Evolutionary conservation across 2,888 invertebrate genomes (phyloP).

Genomic region (Ceramica pisi): DNA sequence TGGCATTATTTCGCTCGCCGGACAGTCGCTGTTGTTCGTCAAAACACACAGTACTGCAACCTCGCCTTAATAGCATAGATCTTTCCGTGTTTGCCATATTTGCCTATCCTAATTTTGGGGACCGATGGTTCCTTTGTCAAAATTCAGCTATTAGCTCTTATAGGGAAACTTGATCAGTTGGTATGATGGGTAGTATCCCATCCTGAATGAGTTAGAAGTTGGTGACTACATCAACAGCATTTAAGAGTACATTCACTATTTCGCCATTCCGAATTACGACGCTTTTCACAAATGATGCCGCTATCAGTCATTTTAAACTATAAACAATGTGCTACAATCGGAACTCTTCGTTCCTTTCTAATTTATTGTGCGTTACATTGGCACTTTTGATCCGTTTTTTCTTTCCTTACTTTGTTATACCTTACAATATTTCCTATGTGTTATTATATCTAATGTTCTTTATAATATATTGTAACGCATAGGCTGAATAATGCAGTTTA

Average conservation of each 20-base stretch:
- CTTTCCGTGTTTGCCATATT: background rate
- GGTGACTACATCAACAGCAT: too few relatives aligned
- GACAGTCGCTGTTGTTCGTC: too few relatives aligned
- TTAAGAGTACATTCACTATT: background rate
- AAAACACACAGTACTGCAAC: too few relatives aligned
- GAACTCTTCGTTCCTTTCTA: conserved; percentile 6
- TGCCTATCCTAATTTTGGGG: background rate
- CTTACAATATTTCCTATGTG: background rate
- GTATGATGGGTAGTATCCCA: background rate
- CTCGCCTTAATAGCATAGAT: background rate
- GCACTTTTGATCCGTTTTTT: conserved; percentile 18
- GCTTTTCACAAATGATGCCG: conserved; percentile 54
- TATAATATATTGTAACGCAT: background rate
- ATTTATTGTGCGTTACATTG: conserved; percentile 18
- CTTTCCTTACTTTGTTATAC: conserved; percentile 23
- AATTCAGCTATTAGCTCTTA: background rate
- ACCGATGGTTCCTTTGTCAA: background rate
- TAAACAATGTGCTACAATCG: conserved; percentile 13
- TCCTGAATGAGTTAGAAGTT: too few relatives aligned
- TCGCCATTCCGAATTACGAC: conserved; percentile 66
- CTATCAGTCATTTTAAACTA: conserved; percentile 26
- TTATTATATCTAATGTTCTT: background rate
- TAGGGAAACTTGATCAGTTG: too few relatives aligned
- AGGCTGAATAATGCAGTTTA: conserved; percentile 9
- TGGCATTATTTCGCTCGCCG: too few relatives aligned